Evolutionary conservation across 2,888 invertebrate species (phyloP), one percentile per base, ranked within the genome.

Genomic region (Gymnosoma rotundatum): DNA sequence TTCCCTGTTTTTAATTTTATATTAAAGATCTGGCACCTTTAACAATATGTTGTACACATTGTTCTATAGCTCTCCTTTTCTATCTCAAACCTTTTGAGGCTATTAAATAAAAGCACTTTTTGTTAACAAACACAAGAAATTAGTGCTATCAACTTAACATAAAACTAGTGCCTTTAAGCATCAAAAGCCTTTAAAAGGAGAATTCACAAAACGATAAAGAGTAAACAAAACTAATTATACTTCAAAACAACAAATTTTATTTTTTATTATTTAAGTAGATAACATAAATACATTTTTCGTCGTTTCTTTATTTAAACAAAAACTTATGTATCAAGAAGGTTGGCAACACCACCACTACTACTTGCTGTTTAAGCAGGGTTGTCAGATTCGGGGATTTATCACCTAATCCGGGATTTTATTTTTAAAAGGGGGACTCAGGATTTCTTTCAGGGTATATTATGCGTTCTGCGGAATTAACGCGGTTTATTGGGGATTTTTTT

Each of bases 121-220:
- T 45, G 20, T 54, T 74, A 52, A 63, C 50, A 63, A 75, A 63
- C 58, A 69, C 64, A 20, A 63, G 52, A 66, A 67, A 67, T 25
- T 45, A 83, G 50, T 79, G 83, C 64, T 70, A 60, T 45, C 61
- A 70, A 67, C 20, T 32, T 58, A 14, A n/a, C 56, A n/a, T 18
- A 20, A n/a, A 45, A 21, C 10, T n/a, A n/a, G n/a, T n/a, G n/a
- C n/a, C n/a, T n/a, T n/a, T n/a, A 38, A 38, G 8, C 38, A 32
- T 4, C 10, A 38, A n/a, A n/a, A 25, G 25, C 25, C 25, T 2
- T 25, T 42, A 42, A 42, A 12, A 32, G 0, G 7, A 32, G 7
- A 32, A 42, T 42, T 42, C 12, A 4, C 10, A 42, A 42, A 12
- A 12, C 50, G n/a, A 52, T 4, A 20, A 18, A 50, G 7, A 20